Evolutionary conservation across 2,888 invertebrate species (phyloP), one percentile per base, ranked within the genome.

Genomic region (Drosophila putrida): DNA sequence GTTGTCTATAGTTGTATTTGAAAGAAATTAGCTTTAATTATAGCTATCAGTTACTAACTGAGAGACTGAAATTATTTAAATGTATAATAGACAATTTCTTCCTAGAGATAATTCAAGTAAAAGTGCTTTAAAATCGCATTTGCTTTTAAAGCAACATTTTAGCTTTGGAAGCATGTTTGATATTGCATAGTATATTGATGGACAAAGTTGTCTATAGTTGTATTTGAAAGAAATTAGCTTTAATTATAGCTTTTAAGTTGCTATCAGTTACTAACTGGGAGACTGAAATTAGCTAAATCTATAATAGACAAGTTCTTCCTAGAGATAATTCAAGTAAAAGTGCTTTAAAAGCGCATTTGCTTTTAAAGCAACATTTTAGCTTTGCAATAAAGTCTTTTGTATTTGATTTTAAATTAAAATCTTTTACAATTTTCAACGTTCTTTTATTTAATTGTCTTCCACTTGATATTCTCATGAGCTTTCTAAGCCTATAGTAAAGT

Each of bases 1-100:
- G 41, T 54, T 54, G 11, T 31, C 33, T 6, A 33, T 33, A 15
- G 4, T 41, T 15, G 28, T 31, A 15, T 9, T 41, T 15, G n/a
- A 43, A 9, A n/a, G 41, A 25, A 25, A 13, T 25, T 1, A 38
- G 31, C 15, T 39, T 53, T 28, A 39, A 39, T n/a, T n/a, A n/a
- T n/a, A n/a, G 3, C 20, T 20, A 20, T 20, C 20, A 20, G 20
- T 41, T 41, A 20, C 10, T 41, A 20, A 20, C 2, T 20, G 11
- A 20, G 9, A 20, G 3, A 20, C 20, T 20, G 20, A 20, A 2
- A 20, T 3, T 20, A 20, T 2, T 3, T 20, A 3, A 20, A 20
- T 20, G 20, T 20, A 20, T 27, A 25, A 43, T 55, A 20, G 31
- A 43, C 25, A 41, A 54, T 31, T 54, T 54, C 6, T 31, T 25